These are phyloP conservation scores for Drosophila merina DNA, from an alignment of 2,888 invertebrate species.

Conservation along the genomic window DNA sequence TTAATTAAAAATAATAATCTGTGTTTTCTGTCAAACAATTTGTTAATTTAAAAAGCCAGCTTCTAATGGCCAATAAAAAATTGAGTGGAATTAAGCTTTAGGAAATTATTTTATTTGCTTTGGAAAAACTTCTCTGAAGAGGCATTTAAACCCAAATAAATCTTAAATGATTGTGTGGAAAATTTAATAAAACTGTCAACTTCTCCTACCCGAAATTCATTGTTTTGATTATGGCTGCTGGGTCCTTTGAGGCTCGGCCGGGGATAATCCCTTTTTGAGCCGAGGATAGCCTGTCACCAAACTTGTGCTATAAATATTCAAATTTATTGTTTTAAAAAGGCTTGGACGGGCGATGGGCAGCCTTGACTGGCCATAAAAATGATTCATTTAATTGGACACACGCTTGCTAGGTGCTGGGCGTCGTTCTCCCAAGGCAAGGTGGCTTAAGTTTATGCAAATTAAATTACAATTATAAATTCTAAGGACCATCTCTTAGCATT, in stretches of 20 bases:
- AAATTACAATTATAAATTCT: conserved; percentile 74
- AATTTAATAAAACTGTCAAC: conserved; percentile 71
- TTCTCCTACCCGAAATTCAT: conserved; percentile 36
- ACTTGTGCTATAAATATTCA: conserved; percentile 70
- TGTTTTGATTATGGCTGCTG: conserved; percentile 48
- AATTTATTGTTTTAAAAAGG: conserved; percentile 58
- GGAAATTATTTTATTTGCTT: background rate
- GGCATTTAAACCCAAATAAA: conserved; percentile 11
- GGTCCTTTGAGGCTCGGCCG: conserved; percentile 11
- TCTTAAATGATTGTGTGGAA: conserved; percentile 13
- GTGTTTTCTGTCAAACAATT: background rate
- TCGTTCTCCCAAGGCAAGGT: conserved; percentile 10
- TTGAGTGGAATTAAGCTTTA: conserved; percentile 1
- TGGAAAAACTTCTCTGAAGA: background rate
- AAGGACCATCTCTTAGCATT: conserved; percentile 31
- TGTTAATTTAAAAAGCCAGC: background rate
- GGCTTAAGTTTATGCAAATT: conserved; percentile 71
- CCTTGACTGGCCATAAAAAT: conserved; percentile 51
- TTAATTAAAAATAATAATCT: conserved; percentile 25
- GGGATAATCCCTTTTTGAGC: conserved; percentile 31
- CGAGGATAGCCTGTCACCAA: conserved; percentile 41
- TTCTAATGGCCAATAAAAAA: background rate
- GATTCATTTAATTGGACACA: conserved; percentile 64
- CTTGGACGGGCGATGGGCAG: background rate
- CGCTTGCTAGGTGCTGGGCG: conserved; percentile 34